Percentiles rank a stretch among this genome's conserved stretches.
These are phyloP conservation scores for Sebastes dallii DNA, from an alignment of 2,797 vertebrate genomes.

Conservation along the genomic window DNA sequence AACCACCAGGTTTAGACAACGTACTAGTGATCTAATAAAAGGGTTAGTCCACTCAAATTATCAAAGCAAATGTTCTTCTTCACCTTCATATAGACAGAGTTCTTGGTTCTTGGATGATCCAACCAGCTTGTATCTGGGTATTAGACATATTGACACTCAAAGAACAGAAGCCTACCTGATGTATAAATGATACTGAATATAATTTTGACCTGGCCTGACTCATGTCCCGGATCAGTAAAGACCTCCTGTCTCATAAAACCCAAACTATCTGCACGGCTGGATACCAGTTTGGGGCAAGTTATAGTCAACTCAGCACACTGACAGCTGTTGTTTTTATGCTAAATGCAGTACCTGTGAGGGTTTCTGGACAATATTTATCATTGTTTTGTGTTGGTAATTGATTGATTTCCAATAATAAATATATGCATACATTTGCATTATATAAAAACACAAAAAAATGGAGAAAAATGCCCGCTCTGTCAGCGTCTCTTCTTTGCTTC, in stretches of 20 bases:
- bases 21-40: slow-evolving; percentile 21
- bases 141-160: not conserved
- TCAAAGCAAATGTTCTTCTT: not conserved
- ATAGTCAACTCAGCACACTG: too few species aligned
- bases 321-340: too few species aligned
- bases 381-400: too few species aligned
- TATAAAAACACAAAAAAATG: not conserved
- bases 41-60: not conserved
- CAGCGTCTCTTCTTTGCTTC: not conserved
- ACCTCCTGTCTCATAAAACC: not conserved
- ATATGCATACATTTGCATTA: too few species aligned
- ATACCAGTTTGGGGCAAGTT: too few species aligned
- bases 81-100: not conserved
- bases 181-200: not conserved
- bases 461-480: not conserved
- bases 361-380: too few species aligned
- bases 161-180: not conserved
- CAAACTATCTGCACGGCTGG: too few species aligned
- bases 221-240: not conserved
- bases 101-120: not conserved
- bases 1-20: slow-evolving; percentile 15
- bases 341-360: too few species aligned
- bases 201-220: not conserved
- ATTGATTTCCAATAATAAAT: too few species aligned
- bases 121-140: too few species aligned